Base-by-base conservation (phyloP, 2,888 invertebrate genomes). In the Itoplectis maculator region DNA sequence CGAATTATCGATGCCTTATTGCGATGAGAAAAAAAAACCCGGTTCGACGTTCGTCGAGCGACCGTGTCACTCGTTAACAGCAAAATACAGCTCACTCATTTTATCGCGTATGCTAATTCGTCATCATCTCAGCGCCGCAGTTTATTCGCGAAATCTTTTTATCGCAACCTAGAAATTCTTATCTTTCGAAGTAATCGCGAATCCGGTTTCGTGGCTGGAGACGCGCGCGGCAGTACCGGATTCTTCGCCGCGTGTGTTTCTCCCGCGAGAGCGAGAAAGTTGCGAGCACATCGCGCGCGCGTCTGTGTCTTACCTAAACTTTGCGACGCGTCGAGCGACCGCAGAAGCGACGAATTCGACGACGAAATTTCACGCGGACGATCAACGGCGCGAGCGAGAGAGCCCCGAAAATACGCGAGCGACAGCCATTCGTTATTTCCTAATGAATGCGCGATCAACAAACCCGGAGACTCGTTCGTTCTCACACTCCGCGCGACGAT, bases 401-500 rank as follows among this genome's bases (percentile, higher is more conserved):
- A 77, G 23, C 68, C 65, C 29, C 0, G 40, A 63, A 74, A 78
- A 68, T 42, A 74, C 35, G 35, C 45, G 69, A 42, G 35, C 45
- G 69, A 79, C 65, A 37, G 61, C 80, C 80, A 83, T 83, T 83
- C 77, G 69, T 83, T 77, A 83, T 80, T 70, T 73, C 47, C 65
- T 74, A 49, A 66, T 51, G 63, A 18, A 61, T 37, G 61, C 72
- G 69, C 72, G 69, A 80, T 76, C 42, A 69, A 77, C 51, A 65
- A 68, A 77, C 63, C 75, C 51, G 54, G 65, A 77, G 79, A 82
- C 70, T 51, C 56, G n/a, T 73, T 85, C 82, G 80, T 86, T 86
- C 86, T 86, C 86, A 86, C 86, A 85, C 83, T 84, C 63, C 59
- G 20, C 59, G 20, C 45, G 66, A 49, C 76, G 59, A 79, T 56